A percentile compares a stretch with the other conserved stretches of the same genome.
These are phyloP conservation scores for Oncorhynchus mykiss DNA, from an alignment of 2,113 vertebrate genomes.

Conservation along the genomic window DNA sequence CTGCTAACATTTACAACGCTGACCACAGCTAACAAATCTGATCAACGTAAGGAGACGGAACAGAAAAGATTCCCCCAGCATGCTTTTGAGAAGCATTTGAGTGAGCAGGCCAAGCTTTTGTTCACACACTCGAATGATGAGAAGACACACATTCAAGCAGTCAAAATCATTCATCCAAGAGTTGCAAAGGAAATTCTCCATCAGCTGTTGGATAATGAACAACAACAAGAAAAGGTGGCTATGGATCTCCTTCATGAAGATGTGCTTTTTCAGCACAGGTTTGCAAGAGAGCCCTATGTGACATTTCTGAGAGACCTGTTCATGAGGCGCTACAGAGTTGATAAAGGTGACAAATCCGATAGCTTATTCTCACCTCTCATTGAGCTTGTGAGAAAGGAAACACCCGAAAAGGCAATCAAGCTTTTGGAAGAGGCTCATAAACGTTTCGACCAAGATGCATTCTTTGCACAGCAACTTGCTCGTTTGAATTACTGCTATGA, in stretches of 20 bases:
- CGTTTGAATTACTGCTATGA: constrained; percentile 75
- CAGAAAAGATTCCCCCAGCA: too few species aligned
- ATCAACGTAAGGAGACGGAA: too few species aligned
- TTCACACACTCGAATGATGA: too few species aligned
- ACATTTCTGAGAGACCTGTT: constrained; percentile 79
- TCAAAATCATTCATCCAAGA: too few species aligned
- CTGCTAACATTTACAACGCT: too few species aligned
- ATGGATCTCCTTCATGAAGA: constrained; percentile 66
- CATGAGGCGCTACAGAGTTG: constrained; percentile 72
- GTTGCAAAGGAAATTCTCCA: constrained; percentile 81
- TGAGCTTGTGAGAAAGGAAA: constrained; percentile 55
- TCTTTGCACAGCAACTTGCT: constrained; percentile 64
- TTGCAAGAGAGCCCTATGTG: constrained; percentile 71
- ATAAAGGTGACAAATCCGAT: constrained; percentile 73
- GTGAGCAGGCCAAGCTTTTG: too few species aligned
- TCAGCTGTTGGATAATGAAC: too few species aligned
- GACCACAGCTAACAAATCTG: too few species aligned
- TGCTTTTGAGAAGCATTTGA: too few species aligned
- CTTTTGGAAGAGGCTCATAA: constrained; percentile 71
- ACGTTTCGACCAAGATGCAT: background rate
- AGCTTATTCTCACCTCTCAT: constrained; percentile 28
- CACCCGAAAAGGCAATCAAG: constrained; percentile 68
- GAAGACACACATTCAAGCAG: too few species aligned
- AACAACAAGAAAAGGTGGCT: too few species aligned
- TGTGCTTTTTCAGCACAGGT: constrained; percentile 75